phyloP scores from a whole-genome alignment of 2,113 vertebrate genomes.

The Percopsis transmontana region DNA sequence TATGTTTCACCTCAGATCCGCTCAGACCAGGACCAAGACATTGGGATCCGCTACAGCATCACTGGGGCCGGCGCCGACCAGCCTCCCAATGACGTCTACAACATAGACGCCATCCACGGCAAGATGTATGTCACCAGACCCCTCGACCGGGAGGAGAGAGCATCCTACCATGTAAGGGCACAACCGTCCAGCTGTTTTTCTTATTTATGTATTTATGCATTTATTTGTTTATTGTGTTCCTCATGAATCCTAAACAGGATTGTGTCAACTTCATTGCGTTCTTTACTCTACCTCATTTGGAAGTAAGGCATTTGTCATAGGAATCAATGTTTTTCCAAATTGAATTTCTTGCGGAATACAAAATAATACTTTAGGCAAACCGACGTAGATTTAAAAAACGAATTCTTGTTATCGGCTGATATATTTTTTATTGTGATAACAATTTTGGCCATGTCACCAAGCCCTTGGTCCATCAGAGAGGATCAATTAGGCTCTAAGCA shows the following conservation, averaged over 20 bases:
- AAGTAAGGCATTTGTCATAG: no score
- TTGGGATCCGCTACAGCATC: constrained; percentile 96
- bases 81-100: constrained; percentile 95
- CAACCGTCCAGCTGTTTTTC: constrained; percentile 15
- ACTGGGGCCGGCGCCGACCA: constrained; percentile 94
- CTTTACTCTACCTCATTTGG: no score
- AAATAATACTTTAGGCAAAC: no score
- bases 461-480: neutral
- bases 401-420: no score
- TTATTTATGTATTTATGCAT: neutral
- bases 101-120: constrained; percentile 93
- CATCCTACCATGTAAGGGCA: constrained; percentile 92
- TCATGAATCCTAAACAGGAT: no score
- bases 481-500: no score
- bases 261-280: no score
- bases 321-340: no score
- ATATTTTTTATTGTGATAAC: no score
- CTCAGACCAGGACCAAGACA: constrained; percentile 95
- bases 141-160: constrained; percentile 93
- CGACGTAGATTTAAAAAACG: no score
- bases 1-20: constrained; percentile 84
- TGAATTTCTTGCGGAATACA: no score
- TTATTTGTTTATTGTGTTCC: neutral
- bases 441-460: no score
- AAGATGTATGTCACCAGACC: constrained; percentile 97